Evolutionary conservation across 2,113 vertebrate species (phyloP).

Genomic region (Coptodon bakossiorum): DNA sequence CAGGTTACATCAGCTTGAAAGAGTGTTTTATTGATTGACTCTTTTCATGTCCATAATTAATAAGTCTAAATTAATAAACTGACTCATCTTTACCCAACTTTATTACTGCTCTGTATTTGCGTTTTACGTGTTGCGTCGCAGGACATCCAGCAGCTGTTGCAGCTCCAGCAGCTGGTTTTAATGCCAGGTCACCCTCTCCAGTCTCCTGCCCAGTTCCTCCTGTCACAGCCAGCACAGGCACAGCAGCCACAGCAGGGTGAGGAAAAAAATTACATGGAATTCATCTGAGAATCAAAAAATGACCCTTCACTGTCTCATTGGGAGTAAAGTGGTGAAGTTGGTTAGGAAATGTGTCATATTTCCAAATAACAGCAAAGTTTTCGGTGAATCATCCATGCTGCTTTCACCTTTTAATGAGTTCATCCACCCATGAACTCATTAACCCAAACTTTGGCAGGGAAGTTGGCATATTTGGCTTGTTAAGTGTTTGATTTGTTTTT

Average conservation of each 20-base stretch:
- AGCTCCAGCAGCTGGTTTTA: constrained; percentile 86
- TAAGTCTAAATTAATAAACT: neutral
- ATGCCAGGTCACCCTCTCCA: constrained; percentile 85
- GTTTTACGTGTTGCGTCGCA: neutral
- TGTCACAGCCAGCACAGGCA: constrained; percentile 78
- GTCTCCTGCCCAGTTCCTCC: constrained; percentile 85
- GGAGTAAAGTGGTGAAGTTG: neutral
- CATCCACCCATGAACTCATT: no score
- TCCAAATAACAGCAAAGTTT: neutral
- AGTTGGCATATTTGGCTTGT: neutral
- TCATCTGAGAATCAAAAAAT: neutral
- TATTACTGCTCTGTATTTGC: neutral
- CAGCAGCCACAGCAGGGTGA: constrained; percentile 83
- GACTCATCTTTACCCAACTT: neutral
- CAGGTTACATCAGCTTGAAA: constrained; percentile 69
- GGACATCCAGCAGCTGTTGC: constrained; percentile 89
- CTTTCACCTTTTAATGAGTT: neutral
- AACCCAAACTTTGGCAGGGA: neutral
- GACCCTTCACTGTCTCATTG: neutral
- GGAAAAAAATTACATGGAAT: neutral
- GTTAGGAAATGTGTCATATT: neutral
- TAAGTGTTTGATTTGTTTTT: neutral
- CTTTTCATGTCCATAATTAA: neutral
- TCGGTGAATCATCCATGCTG: neutral
- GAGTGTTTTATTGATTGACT: neutral